phyloP scores from a whole-genome alignment of 2,888 invertebrate species.

The Drosophila tanythrix region DNA sequence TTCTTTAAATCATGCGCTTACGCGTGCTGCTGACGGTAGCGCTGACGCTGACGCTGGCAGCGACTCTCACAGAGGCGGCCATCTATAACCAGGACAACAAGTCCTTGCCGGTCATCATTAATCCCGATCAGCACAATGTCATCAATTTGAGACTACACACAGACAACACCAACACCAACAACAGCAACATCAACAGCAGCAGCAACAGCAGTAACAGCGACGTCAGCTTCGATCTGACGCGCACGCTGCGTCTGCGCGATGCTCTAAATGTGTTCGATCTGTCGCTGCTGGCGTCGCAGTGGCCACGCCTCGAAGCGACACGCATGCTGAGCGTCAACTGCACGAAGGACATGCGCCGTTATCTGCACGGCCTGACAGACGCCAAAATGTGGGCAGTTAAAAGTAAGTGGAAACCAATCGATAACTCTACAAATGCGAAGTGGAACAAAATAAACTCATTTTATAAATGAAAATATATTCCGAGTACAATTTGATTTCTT shows the following conservation, averaged over 20 bases:
- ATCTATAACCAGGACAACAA: conserved; percentile 69
- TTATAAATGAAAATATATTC: neutral
- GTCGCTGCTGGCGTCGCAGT: conserved; percentile 76
- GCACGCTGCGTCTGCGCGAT: conserved; percentile 80
- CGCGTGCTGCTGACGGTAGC: conserved; percentile 35
- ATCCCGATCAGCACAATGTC: conserved; percentile 60
- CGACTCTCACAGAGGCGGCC: conserved; percentile 55
- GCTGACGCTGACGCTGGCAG: conserved; percentile 36
- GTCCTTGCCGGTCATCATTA: conserved; percentile 34
- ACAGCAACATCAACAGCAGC: neutral
- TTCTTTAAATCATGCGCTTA: conserved; percentile 48
- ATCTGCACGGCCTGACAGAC: conserved; percentile 80
- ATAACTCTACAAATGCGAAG: neutral
- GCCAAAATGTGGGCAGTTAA: conserved; percentile 84
- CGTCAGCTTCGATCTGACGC: conserved; percentile 67
- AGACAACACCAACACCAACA: conserved; percentile 19
- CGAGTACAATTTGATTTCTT: neutral
- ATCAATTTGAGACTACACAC: conserved; percentile 71
- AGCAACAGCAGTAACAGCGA: neutral
- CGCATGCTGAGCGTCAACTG: conserved; percentile 77
- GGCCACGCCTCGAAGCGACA: conserved; percentile 69
- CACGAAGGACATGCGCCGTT: conserved; percentile 81
- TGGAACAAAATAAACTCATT: neutral
- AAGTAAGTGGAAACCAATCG: conserved; percentile 79
- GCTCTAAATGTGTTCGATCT: conserved; percentile 84